Percentiles rank a stretch among this genome's conserved stretches.
Evolutionary conservation across 2,797 vertebrate genomes (phyloP).

Genomic region (Gastrophryne carolinensis): DNA sequence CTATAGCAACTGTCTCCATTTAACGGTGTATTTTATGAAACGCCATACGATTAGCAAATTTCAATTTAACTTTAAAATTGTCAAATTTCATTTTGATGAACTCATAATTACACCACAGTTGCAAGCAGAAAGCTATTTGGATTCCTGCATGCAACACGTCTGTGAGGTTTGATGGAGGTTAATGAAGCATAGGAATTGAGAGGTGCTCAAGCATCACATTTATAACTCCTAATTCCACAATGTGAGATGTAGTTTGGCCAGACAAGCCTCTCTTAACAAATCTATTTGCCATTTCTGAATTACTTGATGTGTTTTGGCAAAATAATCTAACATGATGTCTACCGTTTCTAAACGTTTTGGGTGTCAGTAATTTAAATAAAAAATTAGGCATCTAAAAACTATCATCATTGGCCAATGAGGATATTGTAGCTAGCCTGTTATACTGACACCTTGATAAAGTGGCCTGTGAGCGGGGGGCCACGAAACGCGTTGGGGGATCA

Average conservation of each 20-base stretch:
- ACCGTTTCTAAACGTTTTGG: neutral
- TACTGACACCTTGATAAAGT: no score
- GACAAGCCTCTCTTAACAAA: conserved; percentile 58
- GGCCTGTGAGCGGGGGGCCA: no score
- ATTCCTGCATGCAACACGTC: conserved; percentile 58
- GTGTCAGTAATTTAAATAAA: no score
- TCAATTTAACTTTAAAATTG: conserved; percentile 68
- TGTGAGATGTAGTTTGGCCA: conserved; percentile 59
- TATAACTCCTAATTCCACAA: conserved; percentile 62
- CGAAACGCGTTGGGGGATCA: no score
- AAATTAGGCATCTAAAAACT: no score
- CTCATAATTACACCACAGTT: conserved; percentile 62
- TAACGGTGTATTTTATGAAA: conserved; percentile 65
- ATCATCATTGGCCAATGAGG: no score
- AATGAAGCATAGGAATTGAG: conserved; percentile 64
- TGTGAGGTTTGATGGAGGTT: conserved; percentile 61
- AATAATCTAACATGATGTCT: conserved; percentile 44
- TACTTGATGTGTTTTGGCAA: conserved; percentile 38
- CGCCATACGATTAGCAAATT: conserved; percentile 66
- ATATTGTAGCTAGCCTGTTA: no score
- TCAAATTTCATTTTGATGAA: conserved; percentile 68
- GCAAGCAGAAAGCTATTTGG: conserved; percentile 57
- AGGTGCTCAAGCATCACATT: conserved; percentile 60
- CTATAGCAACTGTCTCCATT: conserved; percentile 61
- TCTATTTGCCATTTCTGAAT: conserved; percentile 52